Conservation (phyloP, 2,888 invertebrate species). For the Harpagoxenus sublaevis region DNA sequence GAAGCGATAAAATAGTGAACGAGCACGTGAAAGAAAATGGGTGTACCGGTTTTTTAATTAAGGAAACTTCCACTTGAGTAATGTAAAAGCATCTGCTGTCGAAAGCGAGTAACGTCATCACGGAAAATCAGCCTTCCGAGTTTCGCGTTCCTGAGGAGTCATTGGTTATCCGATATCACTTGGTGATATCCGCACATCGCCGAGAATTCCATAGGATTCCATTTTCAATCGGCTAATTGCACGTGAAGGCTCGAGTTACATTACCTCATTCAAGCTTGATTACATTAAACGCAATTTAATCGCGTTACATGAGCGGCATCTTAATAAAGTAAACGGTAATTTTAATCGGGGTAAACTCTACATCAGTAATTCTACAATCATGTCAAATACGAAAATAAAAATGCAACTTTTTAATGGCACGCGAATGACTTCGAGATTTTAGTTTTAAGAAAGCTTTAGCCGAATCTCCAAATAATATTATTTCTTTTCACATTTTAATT, state of each 20-base stretch:
- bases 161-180: constrained; percentile 23
- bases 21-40: constrained; percentile 4
- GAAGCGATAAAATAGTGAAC: constrained; percentile 2
- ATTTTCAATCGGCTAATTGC: constrained; percentile 50
- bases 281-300: constrained; percentile 44
- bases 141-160: constrained; percentile 21
- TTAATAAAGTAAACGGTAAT: constrained; percentile 27
- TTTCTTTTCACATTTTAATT: constrained; percentile 14
- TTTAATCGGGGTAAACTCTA: neutral
- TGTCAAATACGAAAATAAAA: neutral
- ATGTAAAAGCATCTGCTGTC: neutral
- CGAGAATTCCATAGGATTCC: constrained; percentile 42
- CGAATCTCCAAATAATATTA: neutral
- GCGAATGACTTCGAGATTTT: neutral
- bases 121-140: neutral
- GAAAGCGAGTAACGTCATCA: neutral
- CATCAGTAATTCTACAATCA: neutral
- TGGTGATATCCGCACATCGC: constrained; percentile 21
- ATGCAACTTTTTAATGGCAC: neutral
- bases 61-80: constrained; percentile 41
- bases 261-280: constrained; percentile 21
- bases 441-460: neutral
- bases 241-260: constrained; percentile 33
- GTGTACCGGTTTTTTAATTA: constrained; percentile 53
- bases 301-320: neutral